Evolutionary conservation across 2,888 invertebrate species (phyloP).

Genomic region (Leucozona laternaria): DNA sequence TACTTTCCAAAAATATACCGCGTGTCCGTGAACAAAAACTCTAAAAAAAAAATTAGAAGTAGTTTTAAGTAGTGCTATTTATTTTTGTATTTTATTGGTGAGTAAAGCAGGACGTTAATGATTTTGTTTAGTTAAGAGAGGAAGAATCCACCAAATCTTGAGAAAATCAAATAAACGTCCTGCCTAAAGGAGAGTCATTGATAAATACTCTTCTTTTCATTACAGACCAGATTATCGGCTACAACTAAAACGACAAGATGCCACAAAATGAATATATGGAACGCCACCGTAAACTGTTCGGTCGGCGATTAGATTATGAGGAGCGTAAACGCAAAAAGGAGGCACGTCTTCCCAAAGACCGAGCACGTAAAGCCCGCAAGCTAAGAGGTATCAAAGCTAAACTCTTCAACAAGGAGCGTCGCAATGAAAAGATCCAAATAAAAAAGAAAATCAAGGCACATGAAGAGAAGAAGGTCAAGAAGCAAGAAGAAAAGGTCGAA

Average conservation of each 20-base stretch:
- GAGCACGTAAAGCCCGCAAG: constrained; percentile 95
- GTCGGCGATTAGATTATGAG: constrained; percentile 98
- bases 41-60: neutral
- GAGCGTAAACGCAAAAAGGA: constrained; percentile 98
- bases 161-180: constrained; percentile 69
- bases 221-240: constrained; percentile 49
- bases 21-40: neutral
- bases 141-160: constrained; percentile 2
- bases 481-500: constrained; percentile 92
- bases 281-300: constrained; percentile 97
- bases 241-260: constrained; percentile 85
- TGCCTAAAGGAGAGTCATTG: constrained; percentile 76
- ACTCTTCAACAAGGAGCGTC: constrained; percentile 97
- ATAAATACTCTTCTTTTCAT: constrained; percentile 72
- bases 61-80: neutral
- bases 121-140: constrained; percentile 20
- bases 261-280: constrained; percentile 99
- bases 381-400: constrained; percentile 98
- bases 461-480: constrained; percentile 96
- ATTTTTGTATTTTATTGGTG: constrained; percentile 40
- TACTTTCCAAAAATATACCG: neutral
- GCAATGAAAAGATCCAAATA: constrained; percentile 99
- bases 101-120: constrained; percentile 71
- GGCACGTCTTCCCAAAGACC: constrained; percentile 96
- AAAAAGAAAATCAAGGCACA: constrained; percentile 99